A percentile compares a stretch with the other conserved stretches of the same genome.
Conservation (phyloP, 2,113 vertebrate genomes). For the Microtus ochrogaster region DNA sequence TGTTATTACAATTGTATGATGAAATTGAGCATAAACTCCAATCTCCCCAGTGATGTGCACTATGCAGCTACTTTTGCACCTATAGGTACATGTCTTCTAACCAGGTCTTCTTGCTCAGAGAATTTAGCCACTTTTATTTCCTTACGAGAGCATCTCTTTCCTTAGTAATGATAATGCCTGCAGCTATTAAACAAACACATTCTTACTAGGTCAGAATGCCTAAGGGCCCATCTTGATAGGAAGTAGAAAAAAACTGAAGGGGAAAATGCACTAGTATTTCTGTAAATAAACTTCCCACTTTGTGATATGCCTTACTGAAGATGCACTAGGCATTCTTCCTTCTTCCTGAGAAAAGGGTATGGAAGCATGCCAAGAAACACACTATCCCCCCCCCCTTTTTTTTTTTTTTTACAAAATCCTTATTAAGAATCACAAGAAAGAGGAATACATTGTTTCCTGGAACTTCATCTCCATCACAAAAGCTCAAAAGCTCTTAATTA, state of each 20-base stretch:
- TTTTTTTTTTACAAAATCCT: background rate
- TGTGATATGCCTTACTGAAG: constrained; percentile 10
- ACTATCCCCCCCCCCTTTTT: too few relatives aligned
- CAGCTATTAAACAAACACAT: background rate
- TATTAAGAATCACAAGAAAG: background rate
- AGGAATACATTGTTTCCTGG: background rate
- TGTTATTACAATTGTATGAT: background rate
- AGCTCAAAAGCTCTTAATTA: background rate
- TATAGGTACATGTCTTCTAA: background rate
- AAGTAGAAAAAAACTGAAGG: background rate
- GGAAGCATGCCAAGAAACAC: background rate
- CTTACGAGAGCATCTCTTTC: background rate
- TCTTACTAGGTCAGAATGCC: background rate
- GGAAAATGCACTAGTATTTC: constrained; percentile 67
- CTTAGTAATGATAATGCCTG: background rate
- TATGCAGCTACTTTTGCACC: background rate
- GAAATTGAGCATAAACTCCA: background rate
- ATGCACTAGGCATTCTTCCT: background rate
- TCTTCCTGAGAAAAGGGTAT: constrained; percentile 14
- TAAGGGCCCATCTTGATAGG: background rate
- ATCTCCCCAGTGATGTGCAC: accelerated
- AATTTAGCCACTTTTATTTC: background rate
- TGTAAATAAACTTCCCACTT: constrained; percentile 11
- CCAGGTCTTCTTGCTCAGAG: background rate
- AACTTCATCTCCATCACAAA: background rate